Base-by-base conservation (phyloP, 2,888 invertebrate genomes). In the Rotaria magnacalcarata region DNA sequence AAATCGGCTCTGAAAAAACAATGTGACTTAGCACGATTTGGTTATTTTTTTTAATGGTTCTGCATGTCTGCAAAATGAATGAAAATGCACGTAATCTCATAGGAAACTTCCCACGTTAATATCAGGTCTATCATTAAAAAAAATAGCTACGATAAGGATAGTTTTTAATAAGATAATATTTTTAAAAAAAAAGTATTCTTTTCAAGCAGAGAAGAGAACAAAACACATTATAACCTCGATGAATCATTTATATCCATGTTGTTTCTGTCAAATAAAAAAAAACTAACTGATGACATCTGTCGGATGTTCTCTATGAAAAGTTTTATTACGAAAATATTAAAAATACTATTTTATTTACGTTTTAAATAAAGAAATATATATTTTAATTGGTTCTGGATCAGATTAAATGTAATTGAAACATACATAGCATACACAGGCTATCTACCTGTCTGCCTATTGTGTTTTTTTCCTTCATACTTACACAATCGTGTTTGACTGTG, bases 401-500 rank as follows among this genome's bases (percentile, higher is more conserved):
- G 11, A 34, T 27, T 27, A 67, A 67, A 67, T 27, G 34, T 67
- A 67, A 67, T 14, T 10, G 34, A 67, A 67, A 67, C 14, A 27
- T 34, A 19, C 67, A 67, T 67, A 34, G 24, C 27, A 67, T 67
- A 34, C 24, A 67, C 24, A 67, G 5, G 10, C 67, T 67, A 19
- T 67, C 67, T 67, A 67, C 67, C 67, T 67, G 67, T 34, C 34
- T 67, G 67, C 34, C 67, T 34, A 34, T 60, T 67, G 34, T 67
- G 34, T 67, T 67, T 67, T 67, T 27, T 67, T 67, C 19, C 14
- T 19, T 67, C 34, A 14, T 67, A 19, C 67, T 67, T 67, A 14
- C 67, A 67, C 67, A 67, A 67, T 27, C 34, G 16, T 67, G 19
- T 67, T 34, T 19, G 27, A 67, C 19, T 67, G 52, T 52, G 47